These are phyloP conservation scores for Trissolcus basalis DNA, from an alignment of 1,140 invertebrate genomes.

Conservation along the genomic window DNA sequence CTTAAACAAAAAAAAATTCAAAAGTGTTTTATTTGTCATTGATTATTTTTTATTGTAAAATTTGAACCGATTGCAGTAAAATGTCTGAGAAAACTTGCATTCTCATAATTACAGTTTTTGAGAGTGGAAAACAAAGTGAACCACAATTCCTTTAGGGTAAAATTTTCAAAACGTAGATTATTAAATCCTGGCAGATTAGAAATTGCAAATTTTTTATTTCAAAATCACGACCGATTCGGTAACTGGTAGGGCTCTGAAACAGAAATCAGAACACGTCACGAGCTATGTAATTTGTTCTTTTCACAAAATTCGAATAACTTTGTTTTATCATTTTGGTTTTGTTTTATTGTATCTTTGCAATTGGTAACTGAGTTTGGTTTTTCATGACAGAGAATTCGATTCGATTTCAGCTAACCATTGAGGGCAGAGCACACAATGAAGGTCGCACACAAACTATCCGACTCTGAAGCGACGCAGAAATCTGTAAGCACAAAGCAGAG, in stretches of 20 bases:
- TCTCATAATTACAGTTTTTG: too few species aligned
- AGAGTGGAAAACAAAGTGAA: too few species aligned
- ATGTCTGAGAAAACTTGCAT: too few species aligned
- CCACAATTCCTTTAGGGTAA: too few species aligned
- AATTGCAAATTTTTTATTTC: slow-evolving; percentile 33
- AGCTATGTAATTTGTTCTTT: slow-evolving; percentile 62
- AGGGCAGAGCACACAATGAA: slow-evolving; percentile 72
- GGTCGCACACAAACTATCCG: slow-evolving; percentile 73
- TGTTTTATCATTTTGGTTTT: slow-evolving; percentile 12
- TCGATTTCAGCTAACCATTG: slow-evolving; percentile 72
- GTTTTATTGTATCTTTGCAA: slow-evolving; percentile 31
- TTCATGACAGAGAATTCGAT: background rate
- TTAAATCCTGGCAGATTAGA: slow-evolving; percentile 10
- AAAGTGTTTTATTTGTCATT: too few species aligned
- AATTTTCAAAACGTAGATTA: slow-evolving; percentile 6
- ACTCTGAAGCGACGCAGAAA: slow-evolving; percentile 75
- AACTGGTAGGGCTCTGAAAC: slow-evolving; percentile 76
- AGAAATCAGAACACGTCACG: slow-evolving; percentile 76
- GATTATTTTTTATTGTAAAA: too few species aligned
- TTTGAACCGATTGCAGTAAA: too few species aligned
- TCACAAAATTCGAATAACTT: background rate
- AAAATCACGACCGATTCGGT: slow-evolving; percentile 66
- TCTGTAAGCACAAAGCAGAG: slow-evolving; percentile 77
- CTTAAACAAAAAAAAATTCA: too few species aligned
- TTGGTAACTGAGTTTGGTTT: too few species aligned